Conservation (phyloP, 2,797 vertebrate species). For the Xiphophorus birchmanni region DNA sequence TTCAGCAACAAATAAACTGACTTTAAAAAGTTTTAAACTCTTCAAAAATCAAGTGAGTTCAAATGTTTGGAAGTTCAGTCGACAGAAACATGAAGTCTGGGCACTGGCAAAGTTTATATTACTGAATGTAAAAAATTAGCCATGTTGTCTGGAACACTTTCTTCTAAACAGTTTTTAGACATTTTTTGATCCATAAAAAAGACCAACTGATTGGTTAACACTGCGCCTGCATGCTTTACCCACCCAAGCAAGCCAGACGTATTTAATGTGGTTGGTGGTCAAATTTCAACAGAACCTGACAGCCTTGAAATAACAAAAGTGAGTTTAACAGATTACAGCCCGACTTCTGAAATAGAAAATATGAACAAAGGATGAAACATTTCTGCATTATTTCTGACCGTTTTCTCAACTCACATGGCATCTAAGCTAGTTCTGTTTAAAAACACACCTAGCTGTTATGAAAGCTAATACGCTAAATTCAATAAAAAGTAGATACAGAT, state of each 20-base stretch:
- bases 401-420: background rate
- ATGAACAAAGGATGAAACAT: background rate
- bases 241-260: background rate
- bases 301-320: background rate
- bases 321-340: background rate
- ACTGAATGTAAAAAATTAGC: background rate
- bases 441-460: background rate
- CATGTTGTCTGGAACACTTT: background rate
- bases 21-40: background rate
- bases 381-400: background rate
- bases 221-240: background rate
- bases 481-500: background rate
- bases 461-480: background rate
- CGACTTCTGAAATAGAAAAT: background rate
- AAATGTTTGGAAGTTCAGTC: background rate
- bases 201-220: constrained; percentile 1
- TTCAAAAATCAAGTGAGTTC: background rate
- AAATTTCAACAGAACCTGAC: background rate
- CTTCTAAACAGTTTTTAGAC: background rate
- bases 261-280: background rate
- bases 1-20: background rate
- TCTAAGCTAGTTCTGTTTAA: background rate
- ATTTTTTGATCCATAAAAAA: background rate
- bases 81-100: background rate
- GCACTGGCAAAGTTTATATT: background rate